A percentile compares a stretch with the other conserved stretches of the same genome.
Conservation (phyloP, 2,113 vertebrate species). For the Atrichornis clamosus region DNA sequence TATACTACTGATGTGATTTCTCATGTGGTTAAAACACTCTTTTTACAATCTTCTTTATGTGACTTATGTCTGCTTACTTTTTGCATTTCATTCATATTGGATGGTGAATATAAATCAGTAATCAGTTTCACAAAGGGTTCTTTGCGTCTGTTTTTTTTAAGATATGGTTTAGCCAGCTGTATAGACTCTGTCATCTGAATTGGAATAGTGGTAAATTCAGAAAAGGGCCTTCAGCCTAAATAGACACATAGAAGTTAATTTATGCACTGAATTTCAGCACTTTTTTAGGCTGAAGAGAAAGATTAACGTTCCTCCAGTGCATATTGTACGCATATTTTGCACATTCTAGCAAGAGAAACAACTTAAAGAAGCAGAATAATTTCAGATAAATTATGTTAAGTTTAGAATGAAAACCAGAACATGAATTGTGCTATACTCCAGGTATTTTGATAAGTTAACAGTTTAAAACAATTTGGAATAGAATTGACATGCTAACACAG, state of each 20-base stretch:
- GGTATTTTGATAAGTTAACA: conserved; percentile 36
- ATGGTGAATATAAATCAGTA: neutral
- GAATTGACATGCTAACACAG: neutral
- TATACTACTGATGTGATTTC: neutral
- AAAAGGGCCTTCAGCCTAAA: neutral
- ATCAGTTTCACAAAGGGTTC: neutral
- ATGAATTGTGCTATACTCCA: neutral
- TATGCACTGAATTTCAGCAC: neutral
- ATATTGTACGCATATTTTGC: neutral
- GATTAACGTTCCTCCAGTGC: neutral
- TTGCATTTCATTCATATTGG: neutral
- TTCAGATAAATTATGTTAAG: conserved; percentile 28
- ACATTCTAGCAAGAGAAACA: neutral
- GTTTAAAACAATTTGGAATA: conserved; percentile 34
- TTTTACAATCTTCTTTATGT: neutral
- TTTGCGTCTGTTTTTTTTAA: neutral
- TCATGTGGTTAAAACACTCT: neutral
- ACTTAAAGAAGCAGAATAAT: conserved; percentile 3
- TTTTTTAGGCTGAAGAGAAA: neutral
- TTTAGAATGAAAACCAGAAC: conserved; percentile 27
- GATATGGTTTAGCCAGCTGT: neutral
- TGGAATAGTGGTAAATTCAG: neutral
- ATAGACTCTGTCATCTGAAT: neutral
- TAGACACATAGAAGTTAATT: neutral
- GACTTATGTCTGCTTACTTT: neutral